Conservation (phyloP, 2,113 vertebrate genomes). For the Clarias gariepinus region DNA sequence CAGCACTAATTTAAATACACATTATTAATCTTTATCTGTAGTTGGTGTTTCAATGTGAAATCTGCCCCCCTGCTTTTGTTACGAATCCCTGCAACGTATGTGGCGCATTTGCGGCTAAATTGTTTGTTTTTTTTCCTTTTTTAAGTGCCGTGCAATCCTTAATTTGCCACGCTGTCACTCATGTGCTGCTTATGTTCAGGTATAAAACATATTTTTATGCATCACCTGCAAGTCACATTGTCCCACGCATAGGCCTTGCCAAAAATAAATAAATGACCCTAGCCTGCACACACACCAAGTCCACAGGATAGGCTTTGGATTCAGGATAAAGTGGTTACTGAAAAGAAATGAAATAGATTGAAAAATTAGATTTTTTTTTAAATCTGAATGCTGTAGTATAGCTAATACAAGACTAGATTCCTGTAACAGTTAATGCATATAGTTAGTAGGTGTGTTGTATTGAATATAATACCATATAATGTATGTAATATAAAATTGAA, state of each 20-base stretch:
- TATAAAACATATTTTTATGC: constrained; percentile 13
- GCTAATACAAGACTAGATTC: neutral
- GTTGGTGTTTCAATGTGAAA: neutral
- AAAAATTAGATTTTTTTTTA: no score
- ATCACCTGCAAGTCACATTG: neutral
- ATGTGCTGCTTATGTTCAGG: neutral
- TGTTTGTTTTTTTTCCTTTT: no score
- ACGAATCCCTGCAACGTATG: neutral
- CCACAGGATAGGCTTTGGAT: neutral
- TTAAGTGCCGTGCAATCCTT: neutral
- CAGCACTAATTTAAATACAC: neutral
- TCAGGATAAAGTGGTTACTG: neutral
- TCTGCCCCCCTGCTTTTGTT: neutral
- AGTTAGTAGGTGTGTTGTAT: neutral
- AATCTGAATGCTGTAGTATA: neutral
- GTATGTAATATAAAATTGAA: neutral
- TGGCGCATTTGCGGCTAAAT: neutral
- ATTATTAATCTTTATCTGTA: neutral
- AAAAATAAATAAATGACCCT: neutral
- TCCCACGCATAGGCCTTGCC: neutral
- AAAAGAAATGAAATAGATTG: neutral
- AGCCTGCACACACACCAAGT: no score
- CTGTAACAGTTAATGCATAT: neutral
- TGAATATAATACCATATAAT: neutral
- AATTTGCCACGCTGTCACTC: neutral